phyloP scores from a whole-genome alignment of 2,113 vertebrate species.

The Anarrhichthys ocellatus region DNA sequence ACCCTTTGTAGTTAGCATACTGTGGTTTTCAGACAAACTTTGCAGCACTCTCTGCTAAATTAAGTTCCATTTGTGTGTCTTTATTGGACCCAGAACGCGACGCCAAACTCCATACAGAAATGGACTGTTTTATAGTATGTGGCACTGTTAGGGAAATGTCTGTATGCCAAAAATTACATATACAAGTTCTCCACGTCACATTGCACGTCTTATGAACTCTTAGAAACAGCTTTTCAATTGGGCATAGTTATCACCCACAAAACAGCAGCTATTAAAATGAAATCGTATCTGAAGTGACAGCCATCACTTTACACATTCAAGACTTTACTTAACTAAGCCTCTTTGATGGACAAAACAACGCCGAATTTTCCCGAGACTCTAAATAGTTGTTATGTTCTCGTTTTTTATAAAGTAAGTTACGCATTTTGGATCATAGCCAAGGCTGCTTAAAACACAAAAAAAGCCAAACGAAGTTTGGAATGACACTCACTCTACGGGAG shows the following conservation, averaged over 20 bases:
- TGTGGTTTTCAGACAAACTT: not conserved
- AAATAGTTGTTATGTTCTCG: too few relatives aligned
- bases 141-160: not conserved
- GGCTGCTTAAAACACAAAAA: not conserved
- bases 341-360: fast-evolving
- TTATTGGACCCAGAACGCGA: not conserved
- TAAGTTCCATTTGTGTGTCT: not conserved
- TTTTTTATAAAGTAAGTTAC: fast-evolving
- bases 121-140: too few relatives aligned
- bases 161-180: not conserved
- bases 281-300: not conserved
- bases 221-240: not conserved
- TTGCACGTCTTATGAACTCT: not conserved
- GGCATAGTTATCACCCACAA: not conserved
- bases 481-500: not conserved
- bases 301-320: not conserved
- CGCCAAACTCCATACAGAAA: not conserved
- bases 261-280: not conserved
- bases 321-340: not conserved
- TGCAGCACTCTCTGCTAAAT: not conserved
- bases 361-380: not conserved
- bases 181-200: not conserved
- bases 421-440: fast-evolving
- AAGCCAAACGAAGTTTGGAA: not conserved
- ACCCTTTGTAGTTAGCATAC: not conserved